These are phyloP conservation scores for Cairina moschata DNA, from an alignment of 2,113 vertebrate genomes.

Conservation along the genomic window DNA sequence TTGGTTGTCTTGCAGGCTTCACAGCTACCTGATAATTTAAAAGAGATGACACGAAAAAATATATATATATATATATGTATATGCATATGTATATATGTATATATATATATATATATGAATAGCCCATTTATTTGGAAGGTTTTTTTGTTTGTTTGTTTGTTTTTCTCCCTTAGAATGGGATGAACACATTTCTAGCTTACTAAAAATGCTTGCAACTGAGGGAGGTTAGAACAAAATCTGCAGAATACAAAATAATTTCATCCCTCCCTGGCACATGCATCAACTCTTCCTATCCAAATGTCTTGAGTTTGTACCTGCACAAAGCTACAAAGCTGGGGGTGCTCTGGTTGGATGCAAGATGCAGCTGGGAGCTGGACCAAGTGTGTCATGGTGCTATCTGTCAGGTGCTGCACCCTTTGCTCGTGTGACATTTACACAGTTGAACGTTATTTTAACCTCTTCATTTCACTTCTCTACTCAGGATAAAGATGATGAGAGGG, in stretches of 20 bases:
- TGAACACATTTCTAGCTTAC: not conserved
- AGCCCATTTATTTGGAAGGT: not conserved
- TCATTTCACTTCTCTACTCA: not conserved
- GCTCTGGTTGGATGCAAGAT: not conserved
- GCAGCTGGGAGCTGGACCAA: rapidly evolving
- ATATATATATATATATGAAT: too few species aligned
- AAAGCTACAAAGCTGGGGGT: too few species aligned
- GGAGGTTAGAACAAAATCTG: not conserved
- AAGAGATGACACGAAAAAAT: not conserved
- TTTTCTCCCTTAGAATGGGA: not conserved
- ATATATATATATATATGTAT: too few species aligned
- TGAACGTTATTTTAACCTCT: not conserved
- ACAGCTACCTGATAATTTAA: not conserved
- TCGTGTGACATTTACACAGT: rapidly evolving
- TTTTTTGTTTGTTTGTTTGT: too few species aligned
- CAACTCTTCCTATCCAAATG: not conserved
- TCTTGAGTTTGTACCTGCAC: rapidly evolving
- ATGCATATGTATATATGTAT: too few species aligned
- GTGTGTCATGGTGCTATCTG: not conserved
- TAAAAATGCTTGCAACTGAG: not conserved
- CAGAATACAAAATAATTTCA: not conserved
- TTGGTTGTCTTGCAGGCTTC: not conserved
- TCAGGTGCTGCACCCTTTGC: not conserved
- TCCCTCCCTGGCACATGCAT: not conserved
- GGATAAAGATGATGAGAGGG: not conserved